phyloP scores from a whole-genome alignment of 1,140 invertebrate genomes.

The Drosophila setifemur region DNA sequence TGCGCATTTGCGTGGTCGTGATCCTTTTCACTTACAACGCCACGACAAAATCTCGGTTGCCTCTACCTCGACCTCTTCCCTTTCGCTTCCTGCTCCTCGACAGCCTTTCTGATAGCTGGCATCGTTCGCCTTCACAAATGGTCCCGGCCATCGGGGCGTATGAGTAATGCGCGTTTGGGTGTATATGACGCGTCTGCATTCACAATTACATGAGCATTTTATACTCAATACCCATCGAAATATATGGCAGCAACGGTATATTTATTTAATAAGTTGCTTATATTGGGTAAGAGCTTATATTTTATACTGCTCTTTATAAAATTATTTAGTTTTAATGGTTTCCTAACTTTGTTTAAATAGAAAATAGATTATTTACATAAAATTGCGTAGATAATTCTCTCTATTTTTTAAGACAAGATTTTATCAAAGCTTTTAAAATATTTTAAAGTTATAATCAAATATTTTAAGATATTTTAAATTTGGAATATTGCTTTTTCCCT shows the following conservation, averaged over 20 bases:
- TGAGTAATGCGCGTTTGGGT: constrained; percentile 33
- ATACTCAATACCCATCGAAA: constrained; percentile 30
- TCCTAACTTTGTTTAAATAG: too few relatives aligned
- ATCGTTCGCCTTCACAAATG: constrained; percentile 22
- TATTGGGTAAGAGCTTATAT: background rate
- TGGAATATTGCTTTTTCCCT: too few relatives aligned
- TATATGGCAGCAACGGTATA: background rate
- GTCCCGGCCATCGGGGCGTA: constrained; percentile 32
- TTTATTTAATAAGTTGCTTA: background rate
- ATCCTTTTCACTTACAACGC: constrained; percentile 55
- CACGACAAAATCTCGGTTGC: constrained; percentile 47
- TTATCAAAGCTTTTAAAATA: too few relatives aligned
- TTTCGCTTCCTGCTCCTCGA: background rate
- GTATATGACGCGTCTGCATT: constrained; percentile 24
- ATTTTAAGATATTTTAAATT: too few relatives aligned
- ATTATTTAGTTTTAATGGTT: background rate
- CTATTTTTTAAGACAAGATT: too few relatives aligned
- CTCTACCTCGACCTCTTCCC: background rate
- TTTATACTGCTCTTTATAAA: background rate
- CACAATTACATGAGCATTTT: constrained; percentile 35
- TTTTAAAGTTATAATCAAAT: too few relatives aligned
- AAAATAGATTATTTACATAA: background rate
- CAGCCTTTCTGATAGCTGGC: background rate
- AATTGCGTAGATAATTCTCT: background rate
- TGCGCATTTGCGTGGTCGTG: constrained; percentile 61